Percentiles rank a stretch among this genome's conserved stretches.
Evolutionary conservation across 2,113 vertebrate genomes (phyloP).

Genomic region (Hylia prasina): DNA sequence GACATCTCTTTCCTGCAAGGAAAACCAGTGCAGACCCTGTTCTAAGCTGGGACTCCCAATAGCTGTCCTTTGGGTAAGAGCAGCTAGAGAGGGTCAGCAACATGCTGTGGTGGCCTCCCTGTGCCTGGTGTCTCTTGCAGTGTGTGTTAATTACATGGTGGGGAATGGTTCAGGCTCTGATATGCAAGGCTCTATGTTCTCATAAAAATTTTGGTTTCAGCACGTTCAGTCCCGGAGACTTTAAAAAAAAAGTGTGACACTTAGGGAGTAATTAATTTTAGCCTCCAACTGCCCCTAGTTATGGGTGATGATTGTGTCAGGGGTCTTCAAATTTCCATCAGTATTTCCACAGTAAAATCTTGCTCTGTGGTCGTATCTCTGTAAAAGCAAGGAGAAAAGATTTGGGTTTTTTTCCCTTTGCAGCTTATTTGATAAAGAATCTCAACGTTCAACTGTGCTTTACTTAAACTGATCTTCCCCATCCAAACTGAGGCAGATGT

Average conservation of each 20-base stretch:
- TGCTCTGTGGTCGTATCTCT: background rate
- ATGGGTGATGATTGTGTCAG: background rate
- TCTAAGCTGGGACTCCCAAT: background rate
- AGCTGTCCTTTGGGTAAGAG: background rate
- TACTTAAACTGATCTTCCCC: background rate
- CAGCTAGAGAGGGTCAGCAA: background rate
- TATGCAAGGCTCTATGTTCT: background rate
- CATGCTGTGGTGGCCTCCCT: background rate
- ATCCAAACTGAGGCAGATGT: background rate
- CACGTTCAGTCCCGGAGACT: background rate
- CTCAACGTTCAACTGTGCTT: background rate
- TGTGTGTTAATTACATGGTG: background rate
- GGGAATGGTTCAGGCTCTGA: background rate
- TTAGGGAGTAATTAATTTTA: background rate
- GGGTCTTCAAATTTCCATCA: background rate
- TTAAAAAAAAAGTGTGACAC: background rate
- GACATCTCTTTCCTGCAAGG: background rate
- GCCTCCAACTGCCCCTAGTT: background rate
- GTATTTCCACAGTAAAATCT: background rate
- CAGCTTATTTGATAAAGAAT: background rate
- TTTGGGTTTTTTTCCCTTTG: background rate
- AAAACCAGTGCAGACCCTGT: background rate
- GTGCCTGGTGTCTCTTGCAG: background rate
- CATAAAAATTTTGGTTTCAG: background rate
- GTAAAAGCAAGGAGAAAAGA: background rate